Conservation (phyloP, 1,140 invertebrate genomes). For the Babylonia areolata region DNA sequence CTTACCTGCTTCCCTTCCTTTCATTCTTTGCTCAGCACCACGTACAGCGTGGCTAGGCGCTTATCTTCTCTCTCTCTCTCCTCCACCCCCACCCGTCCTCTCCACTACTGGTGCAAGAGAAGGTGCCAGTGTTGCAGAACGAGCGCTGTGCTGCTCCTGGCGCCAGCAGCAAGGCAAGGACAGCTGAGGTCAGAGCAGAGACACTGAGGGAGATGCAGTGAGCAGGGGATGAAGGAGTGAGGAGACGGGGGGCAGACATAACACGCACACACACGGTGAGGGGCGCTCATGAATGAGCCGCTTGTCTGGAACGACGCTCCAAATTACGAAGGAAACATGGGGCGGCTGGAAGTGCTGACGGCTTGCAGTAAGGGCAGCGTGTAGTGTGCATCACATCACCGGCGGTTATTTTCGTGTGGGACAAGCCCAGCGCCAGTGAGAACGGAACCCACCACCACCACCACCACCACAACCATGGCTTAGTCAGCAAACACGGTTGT, state of each 20-base stretch:
- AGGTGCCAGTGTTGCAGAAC: background rate
- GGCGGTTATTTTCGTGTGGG: background rate
- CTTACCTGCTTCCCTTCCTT: background rate
- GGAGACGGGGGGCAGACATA: background rate
- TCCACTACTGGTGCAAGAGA: background rate
- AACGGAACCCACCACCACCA: background rate
- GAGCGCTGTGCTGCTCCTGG: background rate
- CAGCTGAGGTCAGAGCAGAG: background rate
- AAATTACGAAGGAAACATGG: background rate
- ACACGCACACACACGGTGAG: no score
- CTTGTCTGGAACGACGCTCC: background rate
- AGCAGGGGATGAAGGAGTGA: background rate
- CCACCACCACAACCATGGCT: background rate
- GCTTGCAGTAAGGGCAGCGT: background rate
- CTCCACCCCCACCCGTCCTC: background rate
- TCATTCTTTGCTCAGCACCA: background rate
- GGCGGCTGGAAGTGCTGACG: background rate
- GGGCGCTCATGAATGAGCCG: no score
- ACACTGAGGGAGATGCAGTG: no score
- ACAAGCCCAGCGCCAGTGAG: background rate
- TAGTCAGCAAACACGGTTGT: background rate
- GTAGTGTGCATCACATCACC: background rate
- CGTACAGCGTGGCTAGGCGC: background rate
- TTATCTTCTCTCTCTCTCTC: background rate
- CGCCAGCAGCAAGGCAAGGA: background rate